A percentile compares a stretch with the other conserved stretches of the same genome.
Evolutionary conservation across 1,140 invertebrate species (phyloP).

Genomic region (Drosophila nikananu): DNA sequence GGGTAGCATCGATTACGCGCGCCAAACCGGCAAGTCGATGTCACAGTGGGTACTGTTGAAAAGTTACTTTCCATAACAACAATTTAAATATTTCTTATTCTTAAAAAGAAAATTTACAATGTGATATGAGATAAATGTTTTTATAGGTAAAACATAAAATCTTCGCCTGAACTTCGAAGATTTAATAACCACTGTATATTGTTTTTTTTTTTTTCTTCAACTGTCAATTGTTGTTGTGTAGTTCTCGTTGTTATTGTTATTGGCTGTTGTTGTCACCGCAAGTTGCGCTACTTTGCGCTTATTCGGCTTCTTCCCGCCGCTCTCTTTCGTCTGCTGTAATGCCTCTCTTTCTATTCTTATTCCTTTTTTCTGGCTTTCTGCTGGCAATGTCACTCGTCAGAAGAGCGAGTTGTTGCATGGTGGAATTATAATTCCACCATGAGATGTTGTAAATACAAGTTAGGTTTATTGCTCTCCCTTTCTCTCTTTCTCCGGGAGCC

Average conservation of each 20-base stretch:
- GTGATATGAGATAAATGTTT: too few species aligned
- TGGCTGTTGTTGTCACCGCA: constrained; percentile 63
- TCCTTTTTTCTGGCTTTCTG: constrained; percentile 21
- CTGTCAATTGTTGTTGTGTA: constrained; percentile 35
- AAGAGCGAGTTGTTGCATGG: constrained; percentile 21
- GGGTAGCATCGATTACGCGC: constrained; percentile 63
- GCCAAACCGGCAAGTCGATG: constrained; percentile 55
- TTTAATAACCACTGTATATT: not conserved
- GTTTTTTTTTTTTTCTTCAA: constrained; percentile 20
- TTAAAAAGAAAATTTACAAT: not conserved
- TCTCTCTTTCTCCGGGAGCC: constrained; percentile 19
- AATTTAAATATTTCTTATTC: not conserved
- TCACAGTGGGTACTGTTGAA: not conserved
- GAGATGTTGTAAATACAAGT: constrained; percentile 27
- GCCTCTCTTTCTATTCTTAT: constrained; percentile 17
- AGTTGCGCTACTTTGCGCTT: constrained; percentile 81
- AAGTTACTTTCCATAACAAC: not conserved
- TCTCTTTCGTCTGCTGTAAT: constrained; percentile 11
- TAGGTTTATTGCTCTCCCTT: constrained; percentile 46
- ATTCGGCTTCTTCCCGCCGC: constrained; percentile 66
- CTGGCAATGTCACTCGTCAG: constrained; percentile 66
- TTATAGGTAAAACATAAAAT: too few species aligned
- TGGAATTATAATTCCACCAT: too few species aligned
- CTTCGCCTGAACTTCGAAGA: too few species aligned
- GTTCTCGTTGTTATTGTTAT: constrained; percentile 30